Evolutionary conservation across 2,888 invertebrate species (phyloP).

Genomic region (Tenthredo livida): DNA sequence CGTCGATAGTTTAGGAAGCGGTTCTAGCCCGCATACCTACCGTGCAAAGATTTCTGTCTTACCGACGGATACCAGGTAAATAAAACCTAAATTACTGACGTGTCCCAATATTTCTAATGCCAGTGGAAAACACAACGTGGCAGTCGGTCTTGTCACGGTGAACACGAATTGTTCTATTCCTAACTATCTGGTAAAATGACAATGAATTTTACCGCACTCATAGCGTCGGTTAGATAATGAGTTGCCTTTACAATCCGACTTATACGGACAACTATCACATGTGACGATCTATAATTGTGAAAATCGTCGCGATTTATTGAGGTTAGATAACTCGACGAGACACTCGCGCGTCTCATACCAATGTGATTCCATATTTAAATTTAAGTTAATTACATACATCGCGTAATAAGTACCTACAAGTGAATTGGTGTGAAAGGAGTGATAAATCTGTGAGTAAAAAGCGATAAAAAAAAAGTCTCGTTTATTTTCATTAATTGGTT

Average conservation of each 20-base stretch:
- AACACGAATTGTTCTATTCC: background rate
- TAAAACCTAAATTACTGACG: slow-evolving; percentile 59
- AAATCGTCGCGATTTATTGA: background rate
- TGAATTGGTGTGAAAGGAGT: background rate
- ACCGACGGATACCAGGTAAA: background rate
- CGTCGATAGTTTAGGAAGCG: background rate
- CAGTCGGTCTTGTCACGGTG: slow-evolving; percentile 55
- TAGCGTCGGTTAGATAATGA: background rate
- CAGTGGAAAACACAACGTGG: slow-evolving; percentile 64
- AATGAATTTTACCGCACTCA: slow-evolving; percentile 11
- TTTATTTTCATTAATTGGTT: background rate
- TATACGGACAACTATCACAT: background rate
- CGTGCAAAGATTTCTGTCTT: background rate
- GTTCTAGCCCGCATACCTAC: background rate
- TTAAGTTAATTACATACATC: background rate
- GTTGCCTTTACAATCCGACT: background rate
- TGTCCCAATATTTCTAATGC: slow-evolving; percentile 62
- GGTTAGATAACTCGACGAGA: slow-evolving; percentile 19
- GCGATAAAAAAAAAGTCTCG: background rate
- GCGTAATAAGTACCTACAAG: too few species aligned
- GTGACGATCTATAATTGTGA: background rate
- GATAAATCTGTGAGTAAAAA: background rate
- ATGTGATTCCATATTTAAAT: background rate
- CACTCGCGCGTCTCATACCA: background rate
- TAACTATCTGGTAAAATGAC: slow-evolving; percentile 33